Conservation (phyloP, 2,888 invertebrate species). For the Spialia ferax region DNA sequence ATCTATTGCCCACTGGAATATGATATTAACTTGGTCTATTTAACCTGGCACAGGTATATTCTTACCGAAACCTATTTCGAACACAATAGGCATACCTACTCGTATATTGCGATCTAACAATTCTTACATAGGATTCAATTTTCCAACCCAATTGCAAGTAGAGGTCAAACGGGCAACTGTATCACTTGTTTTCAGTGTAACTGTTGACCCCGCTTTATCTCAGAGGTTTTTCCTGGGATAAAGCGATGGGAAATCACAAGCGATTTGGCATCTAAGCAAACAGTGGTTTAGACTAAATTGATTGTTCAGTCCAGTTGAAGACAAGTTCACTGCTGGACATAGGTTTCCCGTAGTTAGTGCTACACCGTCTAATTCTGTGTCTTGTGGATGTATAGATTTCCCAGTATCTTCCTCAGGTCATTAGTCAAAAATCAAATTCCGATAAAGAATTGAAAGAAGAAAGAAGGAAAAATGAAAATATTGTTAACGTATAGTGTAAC, state of each 20-base stretch:
- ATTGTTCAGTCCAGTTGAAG: background rate
- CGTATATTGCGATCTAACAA: slow-evolving; percentile 9
- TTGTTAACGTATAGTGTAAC: too few species aligned
- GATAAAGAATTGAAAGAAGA: too few species aligned
- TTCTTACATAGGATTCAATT: slow-evolving; percentile 29
- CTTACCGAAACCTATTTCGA: background rate
- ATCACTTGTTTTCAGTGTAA: slow-evolving; percentile 25
- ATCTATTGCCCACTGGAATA: background rate
- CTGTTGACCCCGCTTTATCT: slow-evolving; percentile 33
- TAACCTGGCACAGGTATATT: background rate
- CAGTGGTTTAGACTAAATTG: background rate
- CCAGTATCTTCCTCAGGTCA: too few species aligned
- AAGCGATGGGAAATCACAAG: slow-evolving; percentile 7
- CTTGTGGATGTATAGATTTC: too few species aligned
- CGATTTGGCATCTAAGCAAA: slow-evolving; percentile 14
- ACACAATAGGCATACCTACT: slow-evolving; percentile 13
- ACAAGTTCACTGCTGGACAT: background rate
- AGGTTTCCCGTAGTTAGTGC: too few species aligned
- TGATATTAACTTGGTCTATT: background rate
- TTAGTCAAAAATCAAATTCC: too few species aligned
- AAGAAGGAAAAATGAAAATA: too few species aligned
- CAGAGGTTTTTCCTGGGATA: slow-evolving; percentile 10
- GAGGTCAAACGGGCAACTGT: slow-evolving; percentile 17
- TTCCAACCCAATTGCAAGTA: slow-evolving; percentile 20
- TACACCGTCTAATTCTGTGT: too few species aligned